phyloP scores from a whole-genome alignment of 2,888 invertebrate genomes.

The Andricus curvator region DNA sequence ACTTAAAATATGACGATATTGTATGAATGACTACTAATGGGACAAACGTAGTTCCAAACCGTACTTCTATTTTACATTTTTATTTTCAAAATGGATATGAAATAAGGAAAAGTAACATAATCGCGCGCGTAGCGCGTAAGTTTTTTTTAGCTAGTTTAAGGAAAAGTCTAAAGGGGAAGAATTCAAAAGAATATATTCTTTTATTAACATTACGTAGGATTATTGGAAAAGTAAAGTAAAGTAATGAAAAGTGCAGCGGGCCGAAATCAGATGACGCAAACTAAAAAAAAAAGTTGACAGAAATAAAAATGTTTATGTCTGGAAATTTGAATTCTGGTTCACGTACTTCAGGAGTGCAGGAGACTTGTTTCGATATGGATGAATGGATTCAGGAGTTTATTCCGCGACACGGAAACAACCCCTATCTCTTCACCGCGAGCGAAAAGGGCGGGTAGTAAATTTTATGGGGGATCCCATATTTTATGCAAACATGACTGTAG shows the following conservation, averaged over 20 bases:
- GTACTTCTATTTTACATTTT: too few relatives aligned
- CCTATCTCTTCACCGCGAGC: constrained; percentile 41
- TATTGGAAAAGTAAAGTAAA: neutral
- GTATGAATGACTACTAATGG: too few relatives aligned
- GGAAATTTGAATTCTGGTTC: constrained; percentile 31
- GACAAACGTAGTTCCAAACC: too few relatives aligned
- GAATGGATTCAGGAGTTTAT: constrained; percentile 56
- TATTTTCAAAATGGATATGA: too few relatives aligned
- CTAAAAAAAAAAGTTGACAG: neutral
- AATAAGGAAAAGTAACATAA: too few relatives aligned
- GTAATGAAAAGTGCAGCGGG: neutral
- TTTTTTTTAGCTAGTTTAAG: too few relatives aligned
- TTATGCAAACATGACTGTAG: constrained; percentile 61
- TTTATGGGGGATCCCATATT: constrained; percentile 62
- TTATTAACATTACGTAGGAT: neutral
- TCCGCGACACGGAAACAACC: constrained; percentile 63
- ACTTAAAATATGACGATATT: too few relatives aligned
- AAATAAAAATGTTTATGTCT: constrained; percentile 29
- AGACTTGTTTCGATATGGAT: constrained; percentile 20
- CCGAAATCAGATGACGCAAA: neutral
- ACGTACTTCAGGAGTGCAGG: neutral
- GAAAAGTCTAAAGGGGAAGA: too few relatives aligned
- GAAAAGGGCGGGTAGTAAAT: constrained; percentile 57
- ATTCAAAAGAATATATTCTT: too few relatives aligned
- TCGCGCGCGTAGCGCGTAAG: too few relatives aligned